Base-by-base conservation (phyloP, 1,140 invertebrate genomes). In the Bombus pascuorum region DNA sequence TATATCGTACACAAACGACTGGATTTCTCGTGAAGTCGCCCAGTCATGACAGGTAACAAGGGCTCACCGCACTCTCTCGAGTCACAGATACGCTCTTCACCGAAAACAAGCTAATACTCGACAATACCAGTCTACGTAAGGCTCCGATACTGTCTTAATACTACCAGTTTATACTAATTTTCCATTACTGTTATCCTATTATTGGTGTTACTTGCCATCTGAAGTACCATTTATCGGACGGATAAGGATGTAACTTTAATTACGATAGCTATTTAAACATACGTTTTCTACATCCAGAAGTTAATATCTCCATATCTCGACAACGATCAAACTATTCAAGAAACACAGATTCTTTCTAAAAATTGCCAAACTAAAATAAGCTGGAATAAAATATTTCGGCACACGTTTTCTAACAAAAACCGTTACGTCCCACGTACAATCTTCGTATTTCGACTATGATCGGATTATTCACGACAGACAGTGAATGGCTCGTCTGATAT, bases 401-500 rank as follows among this genome's bases (percentile, higher is more conserved):
- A 28, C 3, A 1, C 1, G 1, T n/a, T 59, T 28, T 2, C 10
- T 13, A 62, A 13, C 10, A 4, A n/a, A 62, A 62, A 0, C 9
- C 10, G 12, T n/a, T 62, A 12, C 28, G 59, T 62, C 59, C 59
- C 4, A 62, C 59, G 28, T 12, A 62, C 59, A 5, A 62, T 62
- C 28, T 62, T 4, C 28, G 28, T 62, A n/a, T 70, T 83, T 84
- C 22, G 42, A 42, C 2, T 39, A 13, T 42, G 39, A 74, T 71
- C 44, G 75, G 71, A 76, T 57, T 47, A 76, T 44, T 34, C 44
- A 25, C 42, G 57, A 65, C 44, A 65, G 44, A 34, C 44, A 2
- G 47, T 53, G 59, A 74, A 25, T 70, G 65, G 25, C 76, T 25
- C 82, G 72, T 66, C 10, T 68, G 83, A 86, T 89, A 90, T 89